Percentiles rank a stretch among this genome's conserved stretches.
phyloP scores from a whole-genome alignment of 2,797 vertebrate species.

The Parauchenoglanis ngamensis region DNA sequence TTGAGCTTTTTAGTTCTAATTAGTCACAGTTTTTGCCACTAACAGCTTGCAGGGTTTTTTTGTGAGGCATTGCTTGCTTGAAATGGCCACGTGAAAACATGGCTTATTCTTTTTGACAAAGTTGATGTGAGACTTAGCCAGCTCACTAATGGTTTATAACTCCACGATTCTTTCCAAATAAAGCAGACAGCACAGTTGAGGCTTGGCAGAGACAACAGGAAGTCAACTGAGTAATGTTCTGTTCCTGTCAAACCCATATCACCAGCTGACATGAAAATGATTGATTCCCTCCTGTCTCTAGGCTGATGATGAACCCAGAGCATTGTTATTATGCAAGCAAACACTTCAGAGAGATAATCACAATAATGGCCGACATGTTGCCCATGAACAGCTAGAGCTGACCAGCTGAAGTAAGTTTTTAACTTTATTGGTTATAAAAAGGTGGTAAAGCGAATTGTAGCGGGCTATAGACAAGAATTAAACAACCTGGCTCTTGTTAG shows the following conservation, averaged over 20 bases:
- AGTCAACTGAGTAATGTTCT: constrained; percentile 53
- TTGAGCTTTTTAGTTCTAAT: not conserved
- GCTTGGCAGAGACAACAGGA: constrained; percentile 52
- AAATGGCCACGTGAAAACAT: not conserved
- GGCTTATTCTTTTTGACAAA: constrained; percentile 65
- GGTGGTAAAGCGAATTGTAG: not conserved
- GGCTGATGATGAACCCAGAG: constrained; percentile 25
- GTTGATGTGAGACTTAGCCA: constrained; percentile 58
- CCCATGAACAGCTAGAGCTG: not conserved
- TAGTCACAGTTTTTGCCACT: not conserved
- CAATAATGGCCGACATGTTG: not conserved
- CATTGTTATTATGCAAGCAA: not conserved
- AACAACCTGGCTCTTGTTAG: not conserved
- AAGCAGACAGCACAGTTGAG: constrained; percentile 63
- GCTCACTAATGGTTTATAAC: constrained; percentile 75
- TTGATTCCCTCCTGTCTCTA: constrained; percentile 66
- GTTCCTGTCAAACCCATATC: constrained; percentile 47
- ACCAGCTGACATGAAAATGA: constrained; percentile 62
- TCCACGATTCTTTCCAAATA: constrained; percentile 70
- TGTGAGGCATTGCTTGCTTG: not conserved
- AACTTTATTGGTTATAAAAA: not conserved
- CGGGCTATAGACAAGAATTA: not conserved
- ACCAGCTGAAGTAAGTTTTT: not conserved
- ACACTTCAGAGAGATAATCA: not conserved
- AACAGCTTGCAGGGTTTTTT: constrained; percentile 6